phyloP scores from a whole-genome alignment of 2,888 invertebrate genomes.

The Spialia ferax region DNA sequence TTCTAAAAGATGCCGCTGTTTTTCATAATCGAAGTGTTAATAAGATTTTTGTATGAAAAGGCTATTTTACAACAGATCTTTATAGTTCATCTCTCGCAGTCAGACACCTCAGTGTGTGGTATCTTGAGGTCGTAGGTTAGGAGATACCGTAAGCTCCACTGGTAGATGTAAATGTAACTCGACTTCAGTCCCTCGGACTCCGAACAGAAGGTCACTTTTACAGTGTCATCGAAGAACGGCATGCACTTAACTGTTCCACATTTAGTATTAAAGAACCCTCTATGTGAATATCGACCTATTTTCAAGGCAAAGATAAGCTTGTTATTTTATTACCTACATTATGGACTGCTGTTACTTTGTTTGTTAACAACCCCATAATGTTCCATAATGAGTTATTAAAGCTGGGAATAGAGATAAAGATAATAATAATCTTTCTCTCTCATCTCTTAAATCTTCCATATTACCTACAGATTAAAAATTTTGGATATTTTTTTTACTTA shows the following conservation, averaged over 20 bases:
- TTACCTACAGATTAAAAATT: no score
- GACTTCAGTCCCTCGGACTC: slow-evolving; percentile 48
- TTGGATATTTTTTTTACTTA: no score
- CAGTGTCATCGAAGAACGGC: slow-evolving; percentile 36
- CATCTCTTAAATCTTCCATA: no score
- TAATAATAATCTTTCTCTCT: no score
- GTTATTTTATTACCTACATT: slow-evolving; percentile 16
- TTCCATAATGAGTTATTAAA: no score
- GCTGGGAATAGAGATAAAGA: no score
- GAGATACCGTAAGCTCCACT: slow-evolving; percentile 69
- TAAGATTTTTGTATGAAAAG: no score
- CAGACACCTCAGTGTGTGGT: slow-evolving; percentile 51
- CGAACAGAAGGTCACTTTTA: slow-evolving; percentile 58
- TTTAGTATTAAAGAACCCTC: slow-evolving; percentile 59
- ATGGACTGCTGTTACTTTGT: background rate
- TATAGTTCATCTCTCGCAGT: background rate
- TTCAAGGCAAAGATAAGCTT: slow-evolving; percentile 49
- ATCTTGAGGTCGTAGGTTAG: slow-evolving; percentile 75
- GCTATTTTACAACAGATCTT: background rate
- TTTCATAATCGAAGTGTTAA: no score
- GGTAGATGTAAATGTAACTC: slow-evolving; percentile 50
- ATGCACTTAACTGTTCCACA: slow-evolving; percentile 56
- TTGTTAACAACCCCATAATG: background rate
- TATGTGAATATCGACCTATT: slow-evolving; percentile 64
- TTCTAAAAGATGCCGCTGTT: no score